Percentiles rank a stretch among this genome's conserved stretches.
Conservation (phyloP, 2,888 invertebrate species). For the Nemurella pictetii region DNA sequence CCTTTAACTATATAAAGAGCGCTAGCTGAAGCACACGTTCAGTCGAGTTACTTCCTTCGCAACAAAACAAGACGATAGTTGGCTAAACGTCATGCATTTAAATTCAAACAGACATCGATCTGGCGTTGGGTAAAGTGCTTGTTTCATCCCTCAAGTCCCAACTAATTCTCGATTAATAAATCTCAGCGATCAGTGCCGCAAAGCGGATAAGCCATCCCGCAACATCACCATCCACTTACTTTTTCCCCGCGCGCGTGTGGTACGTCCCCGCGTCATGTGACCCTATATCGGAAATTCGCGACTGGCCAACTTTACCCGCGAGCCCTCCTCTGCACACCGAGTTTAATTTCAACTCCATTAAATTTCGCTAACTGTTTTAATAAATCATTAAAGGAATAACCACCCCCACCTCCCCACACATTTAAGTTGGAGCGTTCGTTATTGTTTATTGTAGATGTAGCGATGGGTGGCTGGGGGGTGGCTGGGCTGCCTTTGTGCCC, state of each 20-base stretch:
- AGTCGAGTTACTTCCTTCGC: too few species aligned
- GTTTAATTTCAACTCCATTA: slow-evolving; percentile 41
- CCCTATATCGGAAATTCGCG: slow-evolving; percentile 1
- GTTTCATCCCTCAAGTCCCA: too few species aligned
- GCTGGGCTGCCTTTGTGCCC: not conserved
- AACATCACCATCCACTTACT: too few species aligned
- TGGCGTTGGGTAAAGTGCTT: too few species aligned
- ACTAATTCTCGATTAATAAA: too few species aligned
- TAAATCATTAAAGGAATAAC: slow-evolving; percentile 38
- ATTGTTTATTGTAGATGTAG: slow-evolving; percentile 13
- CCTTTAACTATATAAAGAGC: too few species aligned
- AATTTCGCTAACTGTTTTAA: slow-evolving; percentile 39
- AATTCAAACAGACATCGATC: too few species aligned
- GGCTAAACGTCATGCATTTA: too few species aligned
- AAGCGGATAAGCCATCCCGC: too few species aligned
- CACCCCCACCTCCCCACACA: not conserved
- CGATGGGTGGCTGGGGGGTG: not conserved
- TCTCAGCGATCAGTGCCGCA: too few species aligned
- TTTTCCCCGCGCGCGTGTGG: not conserved
- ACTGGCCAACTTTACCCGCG: not conserved
- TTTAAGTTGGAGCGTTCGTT: not conserved
- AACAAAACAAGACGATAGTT: too few species aligned
- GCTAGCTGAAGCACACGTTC: too few species aligned
- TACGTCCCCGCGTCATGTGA: not conserved
- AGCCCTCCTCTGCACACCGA: not conserved